Evolutionary conservation across 2,888 invertebrate species (phyloP).

Genomic region (Acronicta psi): DNA sequence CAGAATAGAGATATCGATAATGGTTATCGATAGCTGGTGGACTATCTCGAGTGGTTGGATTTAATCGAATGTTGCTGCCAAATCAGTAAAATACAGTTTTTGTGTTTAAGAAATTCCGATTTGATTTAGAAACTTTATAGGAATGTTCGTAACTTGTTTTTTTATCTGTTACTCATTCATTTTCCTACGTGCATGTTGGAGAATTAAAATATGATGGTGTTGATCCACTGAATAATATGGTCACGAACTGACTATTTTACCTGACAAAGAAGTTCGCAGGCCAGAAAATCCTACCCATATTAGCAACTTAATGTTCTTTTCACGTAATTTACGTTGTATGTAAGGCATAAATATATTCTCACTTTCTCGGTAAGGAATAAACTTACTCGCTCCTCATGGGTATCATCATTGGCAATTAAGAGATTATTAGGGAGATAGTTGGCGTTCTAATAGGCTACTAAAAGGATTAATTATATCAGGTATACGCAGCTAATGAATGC

Average conservation of each 20-base stretch:
- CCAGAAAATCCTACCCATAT: too few species aligned
- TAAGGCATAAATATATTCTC: not conserved
- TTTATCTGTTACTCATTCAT: too few species aligned
- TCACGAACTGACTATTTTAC: too few species aligned
- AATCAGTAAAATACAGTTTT: not conserved
- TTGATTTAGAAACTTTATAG: too few species aligned
- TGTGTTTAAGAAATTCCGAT: not conserved
- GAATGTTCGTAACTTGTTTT: too few species aligned
- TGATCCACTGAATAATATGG: too few species aligned
- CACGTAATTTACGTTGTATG: not conserved
- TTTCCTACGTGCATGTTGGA: too few species aligned
- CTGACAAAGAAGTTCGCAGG: too few species aligned
- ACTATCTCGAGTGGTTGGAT: not conserved
- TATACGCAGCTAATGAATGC: conserved; percentile 24
- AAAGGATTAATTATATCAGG: conserved; percentile 40
- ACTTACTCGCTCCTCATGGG: conserved; percentile 16
- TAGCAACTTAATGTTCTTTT: not conserved
- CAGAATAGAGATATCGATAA: conserved; percentile 8
- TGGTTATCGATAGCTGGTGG: conserved; percentile 4
- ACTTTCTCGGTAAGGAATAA: conserved; percentile 15
- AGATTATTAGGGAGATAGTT: conserved; percentile 30
- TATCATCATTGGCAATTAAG: conserved; percentile 44
- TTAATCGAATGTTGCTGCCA: not conserved
- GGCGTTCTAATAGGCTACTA: conserved; percentile 21
- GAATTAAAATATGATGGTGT: too few species aligned